Evolutionary conservation across 2,888 invertebrate species (phyloP), one percentile per base, ranked within the genome.

Genomic region (Drosophila macrospina): DNA sequence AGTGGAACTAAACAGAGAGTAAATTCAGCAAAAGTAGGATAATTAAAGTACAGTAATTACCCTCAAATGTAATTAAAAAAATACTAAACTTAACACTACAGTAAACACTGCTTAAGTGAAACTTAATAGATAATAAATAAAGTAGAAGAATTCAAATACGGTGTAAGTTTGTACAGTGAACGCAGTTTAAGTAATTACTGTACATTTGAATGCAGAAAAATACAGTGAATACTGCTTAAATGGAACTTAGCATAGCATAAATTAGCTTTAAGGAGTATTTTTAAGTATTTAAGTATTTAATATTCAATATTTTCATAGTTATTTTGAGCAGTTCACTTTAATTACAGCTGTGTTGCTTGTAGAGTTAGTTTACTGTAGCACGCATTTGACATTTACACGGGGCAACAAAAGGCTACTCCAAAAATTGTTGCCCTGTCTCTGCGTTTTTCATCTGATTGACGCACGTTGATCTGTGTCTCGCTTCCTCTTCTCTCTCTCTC

Each of bases 401-500:
- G 37, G 59, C 65, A 65, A 36, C 32, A 47, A 57, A 48, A 48
- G 61, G 64, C 64, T 59, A 57, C 28, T 52, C 24, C 36, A 42
- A 37, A 56, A 68, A 51, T 50, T 68, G 62, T 56, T 47, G 57
- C 15, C 30, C 28, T 24, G 45, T 61, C 47, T 50, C 54, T 37
- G 51, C 36, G 36, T 20, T 60, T 39, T 69, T 37, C 51, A 59
- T 54, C 71, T 67, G 68, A 69, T 72, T 68, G 67, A 63, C 50
- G 70, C 74, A 63, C 75, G 78, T 57, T 64, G 72, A 71, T 68
- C 64, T 56, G 11, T 42, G 15, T 10, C 28, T 0, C 42, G 8
- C 34, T 34, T 16, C 1, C 8, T n/a, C 48, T 20, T 28, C 10
- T 34, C 42, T 59, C 20, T 16, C 39, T 51, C 34, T 37, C 15